Percentiles rank a stretch among this genome's conserved stretches.
Evolutionary conservation across 2,888 invertebrate species (phyloP).

Genomic region (Drosophila phalerata): DNA sequence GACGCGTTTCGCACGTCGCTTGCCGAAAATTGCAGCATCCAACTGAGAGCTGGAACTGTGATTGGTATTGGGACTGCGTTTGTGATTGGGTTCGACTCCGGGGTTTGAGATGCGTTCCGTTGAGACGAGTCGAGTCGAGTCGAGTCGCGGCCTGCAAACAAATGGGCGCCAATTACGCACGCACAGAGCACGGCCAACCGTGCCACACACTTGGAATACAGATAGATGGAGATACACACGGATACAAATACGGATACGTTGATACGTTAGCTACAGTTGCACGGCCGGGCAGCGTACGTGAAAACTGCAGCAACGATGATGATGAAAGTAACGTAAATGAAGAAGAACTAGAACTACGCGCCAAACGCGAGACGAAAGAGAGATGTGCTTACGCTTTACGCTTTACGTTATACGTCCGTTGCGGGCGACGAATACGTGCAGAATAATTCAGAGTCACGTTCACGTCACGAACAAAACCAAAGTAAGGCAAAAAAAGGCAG

Average conservation of each 20-base stretch:
- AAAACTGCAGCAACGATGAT: conserved; percentile 63
- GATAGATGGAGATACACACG: conserved; percentile 21
- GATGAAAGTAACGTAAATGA: conserved; percentile 60
- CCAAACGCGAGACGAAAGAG: conserved; percentile 31
- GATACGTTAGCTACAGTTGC: conserved; percentile 55
- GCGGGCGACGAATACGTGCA: conserved; percentile 85
- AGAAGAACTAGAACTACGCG: conserved; percentile 35
- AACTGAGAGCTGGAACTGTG: conserved; percentile 10
- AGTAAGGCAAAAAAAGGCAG: conserved; percentile 78
- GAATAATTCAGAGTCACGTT: conserved; percentile 85
- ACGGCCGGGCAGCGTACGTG: conserved; percentile 73
- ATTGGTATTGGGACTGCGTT: conserved; percentile 12
- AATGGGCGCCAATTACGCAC: conserved; percentile 79
- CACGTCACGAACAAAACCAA: conserved; percentile 86
- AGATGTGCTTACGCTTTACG: conserved; percentile 12
- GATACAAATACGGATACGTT: conserved; percentile 46
- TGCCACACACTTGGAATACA: conserved; percentile 26
- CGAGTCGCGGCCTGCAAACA: conserved; percentile 60
- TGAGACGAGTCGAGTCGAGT: conserved; percentile 31
- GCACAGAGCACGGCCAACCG: conserved; percentile 47
- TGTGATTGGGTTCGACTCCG: conserved; percentile 18
- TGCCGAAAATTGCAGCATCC: conserved; percentile 59
- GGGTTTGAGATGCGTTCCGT: conserved; percentile 17
- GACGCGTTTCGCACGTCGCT: conserved; percentile 71
- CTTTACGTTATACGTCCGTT: conserved; percentile 79